Evolutionary conservation across 2,888 invertebrate genomes (phyloP), one percentile per base, ranked within the genome.

Genomic region (Dioctria linearis): DNA sequence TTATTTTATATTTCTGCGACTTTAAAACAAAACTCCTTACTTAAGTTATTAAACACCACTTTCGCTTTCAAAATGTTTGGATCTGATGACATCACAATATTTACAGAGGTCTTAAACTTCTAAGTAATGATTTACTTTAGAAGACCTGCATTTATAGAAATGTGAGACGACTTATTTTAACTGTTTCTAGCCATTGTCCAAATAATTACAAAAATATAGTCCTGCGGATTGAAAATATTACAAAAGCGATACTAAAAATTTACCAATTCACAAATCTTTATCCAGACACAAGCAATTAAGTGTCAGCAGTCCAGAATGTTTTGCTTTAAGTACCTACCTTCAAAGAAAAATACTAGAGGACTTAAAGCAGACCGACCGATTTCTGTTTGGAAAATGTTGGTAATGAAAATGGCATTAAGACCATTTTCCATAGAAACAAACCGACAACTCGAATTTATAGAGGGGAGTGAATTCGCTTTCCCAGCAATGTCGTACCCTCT

Each of bases 271-370:
- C 8, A 67, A 43, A 25, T 46, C 46, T 67, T 46, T 69, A 51
- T 69, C 69, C 51, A 69, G 69, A 69, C 69, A 11, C 37, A 51
- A 37, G 37, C 51, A 69, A 69, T 69, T 69, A 69, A 13, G 49
- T 25, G 66, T 42, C 42, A 43, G 40, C 67, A 11, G 49, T 8
- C 11, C 69, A 51, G 39, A 9, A 51, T n/a, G 4, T 39, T 3
- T 54, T 11, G 4, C 11, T 11, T 11, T 3, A 11, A 49, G 8
- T 3, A 51, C 39, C 25, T 13, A 9, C 11, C 13, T 25, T 25
- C 25, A 25, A 25, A 67, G 43, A 46, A 49, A 67, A 13, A 37
- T 37, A 8, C 37, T 51, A 9, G 51, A 51, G 54, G 9, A 43
- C 5, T 13, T 39, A 37, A 51, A 39, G 37, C 49, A 49, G 51